Evolutionary conservation across 2,797 vertebrate species (phyloP), one percentile per base, ranked within the genome.

Genomic region (Bryconaethiops microstoma): DNA sequence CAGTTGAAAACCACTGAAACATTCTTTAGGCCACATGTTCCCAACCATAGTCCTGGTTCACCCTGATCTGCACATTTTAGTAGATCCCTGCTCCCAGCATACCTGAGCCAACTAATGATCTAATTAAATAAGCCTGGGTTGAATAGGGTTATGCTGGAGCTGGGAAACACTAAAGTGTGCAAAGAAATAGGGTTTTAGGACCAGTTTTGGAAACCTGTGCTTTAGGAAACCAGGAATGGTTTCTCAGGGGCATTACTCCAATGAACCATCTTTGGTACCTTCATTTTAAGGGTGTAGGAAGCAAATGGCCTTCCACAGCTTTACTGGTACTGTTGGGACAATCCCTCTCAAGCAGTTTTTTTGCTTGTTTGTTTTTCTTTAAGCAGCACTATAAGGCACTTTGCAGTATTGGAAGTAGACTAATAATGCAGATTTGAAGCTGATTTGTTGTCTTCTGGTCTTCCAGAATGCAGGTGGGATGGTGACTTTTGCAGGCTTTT

Each of bases 301-400:
- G 85, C 77, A 71, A 78, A 74, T 77, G 60, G 79, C 84, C 85
- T 74, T 88, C 86, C 87, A 81, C 89, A 88, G 88, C 87, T 89
- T 83, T 70, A 84, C 82, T 63, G 80, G 83, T 89, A 79, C 57
- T 74, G 40, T 78, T 71, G 52, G 72, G 79, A 84, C 72, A 88
- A 84, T 76, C 82, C 7, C 74, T 87, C 86, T 84, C 87, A 81
- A 86, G 73, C 85, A 86, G 59, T 86, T 86, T 79, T 89, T 88
- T 88, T 90, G 90, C 91, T 68, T 62, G 16, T 62, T 63, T 60
- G 29, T 74, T 74, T 45, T 39, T 57, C 76, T 76, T 78, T 88
- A 88, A 92, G 76, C 82, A 88, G 94, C 94, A 95, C 92, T 95
- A 90, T 89, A 84, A 88, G 87, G 93, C 94, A 94, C 93, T 95